phyloP scores from a whole-genome alignment of 2,113 vertebrate species.

The Pheucticus melanocephalus region DNA sequence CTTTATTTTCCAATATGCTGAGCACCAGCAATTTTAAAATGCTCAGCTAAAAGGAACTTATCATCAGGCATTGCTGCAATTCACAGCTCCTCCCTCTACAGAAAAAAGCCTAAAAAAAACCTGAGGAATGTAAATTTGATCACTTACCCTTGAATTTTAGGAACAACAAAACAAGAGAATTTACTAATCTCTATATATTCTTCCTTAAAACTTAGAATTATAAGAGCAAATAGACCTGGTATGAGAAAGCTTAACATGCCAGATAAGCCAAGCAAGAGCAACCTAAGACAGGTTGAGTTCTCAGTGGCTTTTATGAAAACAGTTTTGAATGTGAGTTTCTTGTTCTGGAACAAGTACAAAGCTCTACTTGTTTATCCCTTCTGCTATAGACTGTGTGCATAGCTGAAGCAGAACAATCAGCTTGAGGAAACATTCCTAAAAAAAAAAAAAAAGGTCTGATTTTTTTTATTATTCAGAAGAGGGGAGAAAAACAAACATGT shows the following conservation, averaged over 20 bases:
- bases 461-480: slow-evolving; percentile 61
- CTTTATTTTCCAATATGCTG: neutral
- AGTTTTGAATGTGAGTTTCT: neutral
- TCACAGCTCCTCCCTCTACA: neutral
- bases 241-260: neutral
- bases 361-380: slow-evolving; percentile 60
- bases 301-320: neutral
- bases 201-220: neutral
- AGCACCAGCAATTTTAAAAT: neutral
- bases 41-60: neutral
- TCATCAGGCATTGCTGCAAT: neutral
- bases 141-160: neutral
- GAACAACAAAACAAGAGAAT: neutral
- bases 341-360: slow-evolving; percentile 48
- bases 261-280: slow-evolving; percentile 42
- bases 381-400: neutral
- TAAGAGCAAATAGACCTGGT: neutral
- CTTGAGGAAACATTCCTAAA: slow-evolving; percentile 55
- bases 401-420: slow-evolving; percentile 51
- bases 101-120: neutral
- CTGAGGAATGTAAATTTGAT: neutral
- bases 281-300: neutral
- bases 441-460: neutral
- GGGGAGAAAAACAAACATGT: slow-evolving; percentile 63
- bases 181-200: neutral